phyloP scores from a whole-genome alignment of 2,888 invertebrate genomes.

The Leptinotarsa rubiginosa region DNA sequence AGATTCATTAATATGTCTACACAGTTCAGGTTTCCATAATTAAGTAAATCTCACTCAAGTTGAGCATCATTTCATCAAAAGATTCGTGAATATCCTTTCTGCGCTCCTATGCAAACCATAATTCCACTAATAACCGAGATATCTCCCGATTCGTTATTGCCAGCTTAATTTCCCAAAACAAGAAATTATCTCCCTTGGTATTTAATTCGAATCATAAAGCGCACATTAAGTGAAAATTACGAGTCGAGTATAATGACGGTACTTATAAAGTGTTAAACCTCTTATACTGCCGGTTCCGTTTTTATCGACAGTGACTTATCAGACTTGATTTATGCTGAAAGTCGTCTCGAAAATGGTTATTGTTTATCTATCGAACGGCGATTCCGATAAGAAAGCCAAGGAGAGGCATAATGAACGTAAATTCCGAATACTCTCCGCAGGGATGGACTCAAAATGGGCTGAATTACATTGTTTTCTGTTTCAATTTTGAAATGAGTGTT shows the following conservation, averaged over 20 bases:
- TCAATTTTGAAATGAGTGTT: not conserved
- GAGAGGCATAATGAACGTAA: slow-evolving; percentile 35
- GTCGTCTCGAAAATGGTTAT: slow-evolving; percentile 47
- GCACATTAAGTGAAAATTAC: slow-evolving; percentile 47
- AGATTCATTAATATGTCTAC: too few species aligned
- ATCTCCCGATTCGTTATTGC: slow-evolving; percentile 36
- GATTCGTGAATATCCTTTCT: not conserved
- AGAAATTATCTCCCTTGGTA: slow-evolving; percentile 40
- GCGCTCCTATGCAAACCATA: slow-evolving; percentile 7
- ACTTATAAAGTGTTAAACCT: slow-evolving; percentile 47
- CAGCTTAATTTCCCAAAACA: slow-evolving; percentile 46
- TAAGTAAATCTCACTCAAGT: not conserved
- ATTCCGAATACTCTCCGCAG: slow-evolving; percentile 3
- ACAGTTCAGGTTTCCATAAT: not conserved
- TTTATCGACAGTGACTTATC: slow-evolving; percentile 48
- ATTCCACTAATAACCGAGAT: slow-evolving; percentile 24
- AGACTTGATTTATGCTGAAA: slow-evolving; percentile 45
- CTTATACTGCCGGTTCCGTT: slow-evolving; percentile 46
- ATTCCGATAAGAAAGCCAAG: slow-evolving; percentile 35
- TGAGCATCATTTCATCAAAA: not conserved
- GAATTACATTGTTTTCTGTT: not conserved
- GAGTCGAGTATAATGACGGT: slow-evolving; percentile 43
- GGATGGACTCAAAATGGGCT: not conserved
- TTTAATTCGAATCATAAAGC: slow-evolving; percentile 46
- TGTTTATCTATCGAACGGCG: slow-evolving; percentile 42